A percentile compares a stretch with the other conserved stretches of the same genome.
Conservation (phyloP, 2,797 vertebrate species). For the Urophycis tenuis region DNA sequence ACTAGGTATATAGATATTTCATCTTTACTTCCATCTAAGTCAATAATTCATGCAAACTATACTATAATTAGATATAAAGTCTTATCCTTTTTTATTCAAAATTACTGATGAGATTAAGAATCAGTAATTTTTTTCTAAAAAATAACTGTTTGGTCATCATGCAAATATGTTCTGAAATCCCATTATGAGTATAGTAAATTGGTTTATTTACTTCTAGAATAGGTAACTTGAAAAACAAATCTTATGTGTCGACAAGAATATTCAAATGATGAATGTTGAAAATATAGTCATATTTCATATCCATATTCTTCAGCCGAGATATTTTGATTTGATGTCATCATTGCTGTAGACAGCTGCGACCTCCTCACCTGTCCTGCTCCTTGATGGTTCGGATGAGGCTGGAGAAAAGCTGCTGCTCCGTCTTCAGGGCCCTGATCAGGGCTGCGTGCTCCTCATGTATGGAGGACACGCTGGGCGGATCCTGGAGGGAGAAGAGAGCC, state of each 20-base stretch:
- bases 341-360: neutral
- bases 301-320: too few species aligned
- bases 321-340: neutral
- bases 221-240: neutral
- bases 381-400: slow-evolving; percentile 81
- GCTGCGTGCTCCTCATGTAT: slow-evolving; percentile 74
- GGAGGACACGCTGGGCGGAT: slow-evolving; percentile 48
- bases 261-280: neutral
- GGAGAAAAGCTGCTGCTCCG: slow-evolving; percentile 84
- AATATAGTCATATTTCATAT: too few species aligned
- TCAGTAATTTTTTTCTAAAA: too few species aligned
- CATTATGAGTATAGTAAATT: neutral
- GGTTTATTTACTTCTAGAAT: neutral
- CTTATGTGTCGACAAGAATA: neutral
- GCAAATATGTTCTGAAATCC: neutral
- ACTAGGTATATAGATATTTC: neutral
- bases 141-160: neutral
- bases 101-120: too few species aligned
- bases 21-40: neutral
- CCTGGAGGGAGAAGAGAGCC: slow-evolving; percentile 42
- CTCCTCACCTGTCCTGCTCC: slow-evolving; percentile 80
- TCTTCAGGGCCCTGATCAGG: slow-evolving; percentile 78
- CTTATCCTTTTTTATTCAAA: neutral
- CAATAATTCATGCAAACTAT: neutral
- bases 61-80: neutral